These are phyloP conservation scores for Gryllus bimaculatus DNA, from an alignment of 1,140 invertebrate genomes.

Conservation along the genomic window DNA sequence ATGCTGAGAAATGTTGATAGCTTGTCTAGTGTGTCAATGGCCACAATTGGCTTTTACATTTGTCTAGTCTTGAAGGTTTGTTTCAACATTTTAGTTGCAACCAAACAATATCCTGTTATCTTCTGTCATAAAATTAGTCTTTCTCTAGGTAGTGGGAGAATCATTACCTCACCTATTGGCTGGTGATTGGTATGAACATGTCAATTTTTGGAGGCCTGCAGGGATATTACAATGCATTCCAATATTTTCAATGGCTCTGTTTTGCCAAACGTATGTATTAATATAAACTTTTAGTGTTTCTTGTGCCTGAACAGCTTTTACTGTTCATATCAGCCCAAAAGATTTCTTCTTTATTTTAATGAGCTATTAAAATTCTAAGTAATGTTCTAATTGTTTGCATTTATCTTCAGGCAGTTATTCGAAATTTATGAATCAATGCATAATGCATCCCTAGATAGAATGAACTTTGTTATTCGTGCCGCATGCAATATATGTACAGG, in stretches of 20 bases:
- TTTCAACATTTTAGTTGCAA: neutral
- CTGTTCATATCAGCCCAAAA: neutral
- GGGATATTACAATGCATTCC: slow-evolving; percentile 84
- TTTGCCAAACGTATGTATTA: slow-evolving; percentile 79
- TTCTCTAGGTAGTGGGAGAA: slow-evolving; percentile 58
- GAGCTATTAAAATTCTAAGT: neutral
- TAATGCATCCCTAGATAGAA: slow-evolving; percentile 76
- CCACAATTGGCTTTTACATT: slow-evolving; percentile 84
- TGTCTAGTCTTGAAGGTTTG: slow-evolving; percentile 78
- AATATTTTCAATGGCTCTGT: slow-evolving; percentile 90
- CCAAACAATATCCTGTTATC: neutral
- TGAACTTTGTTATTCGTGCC: slow-evolving; percentile 76
- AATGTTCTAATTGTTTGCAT: slow-evolving; percentile 21
- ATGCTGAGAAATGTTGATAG: slow-evolving; percentile 86
- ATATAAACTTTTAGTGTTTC: neutral
- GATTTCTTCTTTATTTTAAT: neutral
- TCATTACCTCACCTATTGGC: slow-evolving; percentile 60
- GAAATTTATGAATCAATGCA: slow-evolving; percentile 87
- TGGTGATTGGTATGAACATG: slow-evolving; percentile 61
- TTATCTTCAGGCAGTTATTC: slow-evolving; percentile 73
- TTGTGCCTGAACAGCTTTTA: neutral
- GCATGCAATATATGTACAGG: slow-evolving; percentile 85
- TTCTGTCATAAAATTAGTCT: slow-evolving; percentile 11
- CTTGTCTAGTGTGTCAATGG: slow-evolving; percentile 73
- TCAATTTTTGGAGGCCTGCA: slow-evolving; percentile 73